Percentiles rank a stretch among this genome's conserved stretches.
phyloP scores from a whole-genome alignment of 2,888 invertebrate genomes.

The Corbicula japonica region DNA sequence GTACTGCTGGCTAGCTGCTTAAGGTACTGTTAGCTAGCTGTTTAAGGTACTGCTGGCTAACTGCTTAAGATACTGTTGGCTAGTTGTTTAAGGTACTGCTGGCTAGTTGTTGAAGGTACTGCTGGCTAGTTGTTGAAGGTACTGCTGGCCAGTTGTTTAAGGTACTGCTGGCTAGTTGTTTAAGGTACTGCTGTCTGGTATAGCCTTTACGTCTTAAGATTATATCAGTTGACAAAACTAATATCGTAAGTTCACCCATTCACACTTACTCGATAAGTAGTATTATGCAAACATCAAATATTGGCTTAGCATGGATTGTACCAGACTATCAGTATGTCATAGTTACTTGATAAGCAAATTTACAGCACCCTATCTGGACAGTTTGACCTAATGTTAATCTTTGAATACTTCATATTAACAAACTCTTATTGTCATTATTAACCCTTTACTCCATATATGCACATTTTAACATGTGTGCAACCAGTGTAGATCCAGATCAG shows the following conservation, averaged over 20 bases:
- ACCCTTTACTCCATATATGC: too few relatives aligned
- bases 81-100: too few relatives aligned
- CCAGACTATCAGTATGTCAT: constrained; percentile 26
- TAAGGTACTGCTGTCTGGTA: constrained; percentile 2
- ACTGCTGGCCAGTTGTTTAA: too few relatives aligned
- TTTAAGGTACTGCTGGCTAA: too few relatives aligned
- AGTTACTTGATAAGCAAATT: constrained; percentile 46
- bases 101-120: too few relatives aligned
- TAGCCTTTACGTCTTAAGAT: constrained; percentile 6
- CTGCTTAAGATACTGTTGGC: too few relatives aligned
- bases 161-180: not conserved
- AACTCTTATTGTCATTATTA: too few relatives aligned
- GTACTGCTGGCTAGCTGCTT: too few relatives aligned
- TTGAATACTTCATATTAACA: not conserved
- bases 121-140: too few relatives aligned
- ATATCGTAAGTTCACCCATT: constrained; percentile 47
- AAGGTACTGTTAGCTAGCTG: too few relatives aligned
- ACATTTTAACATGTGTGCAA: too few relatives aligned
- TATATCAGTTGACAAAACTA: constrained; percentile 31
- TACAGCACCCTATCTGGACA: not conserved
- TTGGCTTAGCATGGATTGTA: constrained; percentile 43
- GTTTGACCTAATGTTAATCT: not conserved
- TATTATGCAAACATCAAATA: constrained; percentile 59
- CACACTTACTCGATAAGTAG: constrained; percentile 57
- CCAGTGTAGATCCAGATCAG: too few relatives aligned